Percentiles rank a stretch among this genome's conserved stretches.
These are phyloP conservation scores for Hydropsyche betteni DNA, from an alignment of 2,888 invertebrate species.

Conservation along the genomic window DNA sequence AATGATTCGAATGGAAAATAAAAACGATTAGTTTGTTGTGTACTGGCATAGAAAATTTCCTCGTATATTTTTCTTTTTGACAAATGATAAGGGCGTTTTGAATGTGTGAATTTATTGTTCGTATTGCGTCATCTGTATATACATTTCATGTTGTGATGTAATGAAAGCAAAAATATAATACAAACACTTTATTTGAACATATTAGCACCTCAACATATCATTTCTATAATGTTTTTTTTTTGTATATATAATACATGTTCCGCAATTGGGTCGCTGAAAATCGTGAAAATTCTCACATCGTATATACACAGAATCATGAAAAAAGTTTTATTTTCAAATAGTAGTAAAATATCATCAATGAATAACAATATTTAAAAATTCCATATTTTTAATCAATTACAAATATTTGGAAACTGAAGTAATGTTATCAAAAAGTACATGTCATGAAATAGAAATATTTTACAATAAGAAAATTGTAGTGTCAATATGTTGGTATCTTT, in stretches of 20 bases:
- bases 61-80: too few relatives aligned
- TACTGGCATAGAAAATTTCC: too few relatives aligned
- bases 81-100: too few relatives aligned
- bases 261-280: conserved; percentile 6
- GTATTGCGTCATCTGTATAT: too few relatives aligned
- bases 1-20: too few relatives aligned
- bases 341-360: conserved; percentile 46
- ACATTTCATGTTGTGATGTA: not conserved
- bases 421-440: conserved; percentile 36
- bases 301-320: conserved; percentile 35
- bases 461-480: conserved; percentile 40
- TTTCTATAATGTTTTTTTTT: conserved; percentile 46
- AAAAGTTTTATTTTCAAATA: conserved; percentile 21
- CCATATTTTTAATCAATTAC: conserved; percentile 34
- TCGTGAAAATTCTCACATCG: conserved; percentile 22
- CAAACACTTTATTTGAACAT: conserved; percentile 51
- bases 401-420: conserved; percentile 35
- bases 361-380: conserved; percentile 46
- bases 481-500: conserved; percentile 54
- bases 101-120: too few relatives aligned
- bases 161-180: conserved; percentile 46
- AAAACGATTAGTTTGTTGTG: too few relatives aligned
- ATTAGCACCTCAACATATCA: conserved; percentile 51
- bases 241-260: conserved; percentile 37
- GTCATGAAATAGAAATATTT: conserved; percentile 40